These are phyloP conservation scores for Aleiodes testaceus DNA, from an alignment of 2,888 invertebrate genomes.

Conservation along the genomic window DNA sequence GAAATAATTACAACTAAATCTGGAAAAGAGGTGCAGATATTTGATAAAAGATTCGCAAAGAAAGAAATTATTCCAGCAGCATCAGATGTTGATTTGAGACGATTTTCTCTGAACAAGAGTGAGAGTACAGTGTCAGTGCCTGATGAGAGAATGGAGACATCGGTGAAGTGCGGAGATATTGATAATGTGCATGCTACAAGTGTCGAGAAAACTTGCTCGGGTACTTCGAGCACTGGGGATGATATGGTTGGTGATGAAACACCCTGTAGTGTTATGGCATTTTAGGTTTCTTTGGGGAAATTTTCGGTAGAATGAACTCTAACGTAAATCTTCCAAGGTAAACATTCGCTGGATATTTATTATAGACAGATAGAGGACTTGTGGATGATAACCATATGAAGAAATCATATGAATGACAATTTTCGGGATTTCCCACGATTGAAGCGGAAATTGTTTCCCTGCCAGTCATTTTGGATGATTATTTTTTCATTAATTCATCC, in stretches of 20 bases:
- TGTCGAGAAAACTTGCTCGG: conserved; percentile 35
- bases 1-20: conserved; percentile 38
- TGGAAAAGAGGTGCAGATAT: conserved; percentile 36
- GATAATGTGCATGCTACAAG: conserved; percentile 44
- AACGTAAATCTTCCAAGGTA: no score
- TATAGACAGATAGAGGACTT: no score
- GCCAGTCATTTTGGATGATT: no score
- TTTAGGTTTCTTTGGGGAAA: not conserved
- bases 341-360: conserved; percentile 1
- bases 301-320: not conserved
- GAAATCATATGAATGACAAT: not conserved
- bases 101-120: conserved; percentile 49
- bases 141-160: conserved; percentile 8
- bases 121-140: conserved; percentile 45
- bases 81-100: conserved; percentile 52
- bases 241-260: conserved; percentile 16
- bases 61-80: conserved; percentile 56
- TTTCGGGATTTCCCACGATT: not conserved
- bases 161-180: conserved; percentile 6
- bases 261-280: not conserved
- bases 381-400: not conserved
- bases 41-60: conserved; percentile 56
- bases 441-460: no score
- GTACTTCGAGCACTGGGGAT: not conserved
- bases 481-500: no score